Evolutionary conservation across 2,888 invertebrate species (phyloP).

Genomic region (Argyra leucocephala): DNA sequence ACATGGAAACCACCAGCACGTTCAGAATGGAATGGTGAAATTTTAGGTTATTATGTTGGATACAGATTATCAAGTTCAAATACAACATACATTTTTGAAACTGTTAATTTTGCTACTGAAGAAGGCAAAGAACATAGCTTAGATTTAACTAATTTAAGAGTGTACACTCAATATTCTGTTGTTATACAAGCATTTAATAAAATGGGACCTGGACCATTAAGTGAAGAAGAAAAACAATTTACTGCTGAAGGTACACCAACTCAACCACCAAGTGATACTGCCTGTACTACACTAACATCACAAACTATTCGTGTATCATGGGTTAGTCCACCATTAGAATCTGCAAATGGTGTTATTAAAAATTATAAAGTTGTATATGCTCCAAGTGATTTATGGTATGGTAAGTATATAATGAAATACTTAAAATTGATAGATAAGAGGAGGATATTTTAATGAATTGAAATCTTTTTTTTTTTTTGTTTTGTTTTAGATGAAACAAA

Average conservation of each 20-base stretch:
- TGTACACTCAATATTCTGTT: slow-evolving; percentile 91
- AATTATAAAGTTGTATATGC: slow-evolving; percentile 92
- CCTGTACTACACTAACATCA: slow-evolving; percentile 85
- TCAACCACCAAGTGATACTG: slow-evolving; percentile 82
- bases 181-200: slow-evolving; percentile 93
- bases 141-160: slow-evolving; percentile 70
- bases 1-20: slow-evolving; percentile 85
- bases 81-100: slow-evolving; percentile 81
- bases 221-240: slow-evolving; percentile 79
- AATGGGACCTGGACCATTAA: slow-evolving; percentile 84
- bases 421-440: background rate
- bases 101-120: slow-evolving; percentile 83
- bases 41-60: slow-evolving; percentile 82
- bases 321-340: slow-evolving; percentile 84
- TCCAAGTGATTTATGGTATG: slow-evolving; percentile 85
- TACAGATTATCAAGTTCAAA: slow-evolving; percentile 76
- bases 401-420: slow-evolving; percentile 49
- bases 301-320: slow-evolving; percentile 90
- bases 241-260: slow-evolving; percentile 92
- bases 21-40: slow-evolving; percentile 87
- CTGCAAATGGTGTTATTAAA: slow-evolving; percentile 89
- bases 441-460: too few relatives aligned
- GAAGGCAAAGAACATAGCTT: slow-evolving; percentile 84
- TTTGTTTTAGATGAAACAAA: slow-evolving; percentile 66
- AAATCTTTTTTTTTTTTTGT: too few relatives aligned